Percentiles rank a stretch among this genome's conserved stretches.
Evolutionary conservation across 92 coral and sea anemone species (phyloP).

Genomic region (Zoanthus sansibaricus): DNA sequence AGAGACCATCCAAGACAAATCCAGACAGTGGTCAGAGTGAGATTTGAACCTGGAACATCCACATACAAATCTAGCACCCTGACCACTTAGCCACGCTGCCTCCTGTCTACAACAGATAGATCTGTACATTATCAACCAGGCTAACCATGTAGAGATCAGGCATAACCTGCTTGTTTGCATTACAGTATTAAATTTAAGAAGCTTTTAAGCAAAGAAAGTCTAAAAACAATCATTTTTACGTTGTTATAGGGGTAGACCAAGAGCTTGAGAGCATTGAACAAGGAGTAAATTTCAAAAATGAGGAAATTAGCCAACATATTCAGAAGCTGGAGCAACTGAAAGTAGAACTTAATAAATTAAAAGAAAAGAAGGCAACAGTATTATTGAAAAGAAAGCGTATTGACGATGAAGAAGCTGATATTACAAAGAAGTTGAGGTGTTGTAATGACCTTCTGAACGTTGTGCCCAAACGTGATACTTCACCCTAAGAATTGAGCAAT

Average conservation of each 20-base stretch:
- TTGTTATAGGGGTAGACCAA: slow-evolving; percentile 1
- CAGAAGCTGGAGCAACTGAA: slow-evolving; percentile 19
- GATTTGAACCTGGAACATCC: too few species aligned
- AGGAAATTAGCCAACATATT: slow-evolving; percentile 2
- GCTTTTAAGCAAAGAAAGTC: too few species aligned
- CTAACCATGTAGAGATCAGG: too few species aligned
- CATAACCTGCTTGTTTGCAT: too few species aligned
- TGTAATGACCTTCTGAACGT: neutral
- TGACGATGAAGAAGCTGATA: neutral
- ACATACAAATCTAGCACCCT: too few species aligned
- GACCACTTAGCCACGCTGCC: too few species aligned
- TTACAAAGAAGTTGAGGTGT: slow-evolving; percentile 2
- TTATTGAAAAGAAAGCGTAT: slow-evolving; percentile 18
- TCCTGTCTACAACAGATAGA: too few species aligned
- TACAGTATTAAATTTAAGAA: too few species aligned
- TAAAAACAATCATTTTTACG: neutral
- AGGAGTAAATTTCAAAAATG: neutral
- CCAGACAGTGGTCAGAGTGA: too few species aligned
- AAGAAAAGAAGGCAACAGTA: neutral
- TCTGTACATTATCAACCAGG: too few species aligned
- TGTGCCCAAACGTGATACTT: neutral
- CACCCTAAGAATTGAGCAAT: too few species aligned
- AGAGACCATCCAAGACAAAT: too few species aligned
- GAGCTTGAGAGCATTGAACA: neutral
- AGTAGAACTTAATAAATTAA: neutral